Evolutionary conservation across 2,797 vertebrate genomes (phyloP).

Genomic region (Triplophysa bombifrons): DNA sequence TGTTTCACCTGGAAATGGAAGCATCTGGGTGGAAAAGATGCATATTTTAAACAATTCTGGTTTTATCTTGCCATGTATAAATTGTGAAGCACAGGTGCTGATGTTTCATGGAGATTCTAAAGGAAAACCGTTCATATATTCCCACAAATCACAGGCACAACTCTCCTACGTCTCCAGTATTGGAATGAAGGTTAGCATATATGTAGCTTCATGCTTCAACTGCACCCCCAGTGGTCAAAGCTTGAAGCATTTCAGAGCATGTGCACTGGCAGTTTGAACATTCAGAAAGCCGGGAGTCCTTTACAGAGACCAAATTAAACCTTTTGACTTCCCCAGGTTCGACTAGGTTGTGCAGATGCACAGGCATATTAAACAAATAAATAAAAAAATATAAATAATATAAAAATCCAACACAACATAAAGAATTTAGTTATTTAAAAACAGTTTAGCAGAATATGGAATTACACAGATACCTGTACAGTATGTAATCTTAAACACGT

Average conservation of each 20-base stretch:
- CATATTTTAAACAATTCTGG: conserved; percentile 16
- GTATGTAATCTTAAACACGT: background rate
- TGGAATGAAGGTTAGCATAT: background rate
- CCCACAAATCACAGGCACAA: too few species aligned
- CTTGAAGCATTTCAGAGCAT: too few species aligned
- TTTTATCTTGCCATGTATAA: background rate
- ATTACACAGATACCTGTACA: background rate
- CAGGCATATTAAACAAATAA: background rate
- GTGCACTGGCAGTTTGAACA: background rate
- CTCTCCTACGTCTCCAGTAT: background rate
- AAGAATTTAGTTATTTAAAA: background rate
- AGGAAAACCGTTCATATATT: background rate
- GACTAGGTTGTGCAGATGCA: too few species aligned
- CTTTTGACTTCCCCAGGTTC: too few species aligned
- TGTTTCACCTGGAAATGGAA: conserved; percentile 28
- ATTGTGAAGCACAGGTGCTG: background rate
- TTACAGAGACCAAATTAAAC: too few species aligned
- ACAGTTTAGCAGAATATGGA: background rate
- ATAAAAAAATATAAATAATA: background rate
- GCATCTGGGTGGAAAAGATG: conserved; percentile 5
- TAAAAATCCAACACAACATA: background rate
- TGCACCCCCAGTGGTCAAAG: too few species aligned
- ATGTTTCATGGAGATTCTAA: background rate
- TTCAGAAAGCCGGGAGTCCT: background rate
- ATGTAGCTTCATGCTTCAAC: background rate